A percentile compares a stretch with the other conserved stretches of the same genome.
phyloP scores from a whole-genome alignment of 2,888 invertebrate genomes.

The Idaea dimidiata region DNA sequence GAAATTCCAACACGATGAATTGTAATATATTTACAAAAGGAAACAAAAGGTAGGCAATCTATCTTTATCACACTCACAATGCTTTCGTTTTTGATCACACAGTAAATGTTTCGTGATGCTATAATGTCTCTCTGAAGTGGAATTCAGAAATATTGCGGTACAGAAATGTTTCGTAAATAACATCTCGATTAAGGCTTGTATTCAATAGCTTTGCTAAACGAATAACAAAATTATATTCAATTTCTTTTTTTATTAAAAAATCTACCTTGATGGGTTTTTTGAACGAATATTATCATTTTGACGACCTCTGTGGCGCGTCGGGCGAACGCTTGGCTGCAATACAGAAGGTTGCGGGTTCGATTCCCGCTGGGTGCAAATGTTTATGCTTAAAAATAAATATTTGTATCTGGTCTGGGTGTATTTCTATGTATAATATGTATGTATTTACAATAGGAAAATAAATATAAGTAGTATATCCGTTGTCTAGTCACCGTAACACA shows the following conservation, averaged over 20 bases:
- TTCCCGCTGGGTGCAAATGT: too few species aligned
- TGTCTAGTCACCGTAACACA: too few species aligned
- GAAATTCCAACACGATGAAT: slow-evolving; percentile 10
- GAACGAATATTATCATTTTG: too few species aligned
- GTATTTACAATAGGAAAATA: too few species aligned
- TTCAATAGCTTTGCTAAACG: neutral
- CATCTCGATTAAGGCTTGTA: slow-evolving; percentile 2
- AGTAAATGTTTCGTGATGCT: slow-evolving; percentile 17
- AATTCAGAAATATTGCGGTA: slow-evolving; percentile 17
- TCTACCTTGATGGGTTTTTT: neutral
- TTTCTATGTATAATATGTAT: too few species aligned
- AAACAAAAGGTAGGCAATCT: slow-evolving; percentile 17
- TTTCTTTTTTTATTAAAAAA: too few species aligned
- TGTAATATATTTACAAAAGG: slow-evolving; percentile 22
- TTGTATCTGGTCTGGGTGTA: too few species aligned
- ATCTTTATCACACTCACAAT: slow-evolving; percentile 18
- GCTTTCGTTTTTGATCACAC: slow-evolving; percentile 18
- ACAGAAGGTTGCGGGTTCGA: too few species aligned
- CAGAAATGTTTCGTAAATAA: slow-evolving; percentile 20
- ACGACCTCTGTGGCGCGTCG: too few species aligned
- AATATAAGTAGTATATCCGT: too few species aligned
- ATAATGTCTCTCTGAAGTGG: slow-evolving; percentile 20
- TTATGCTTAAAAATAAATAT: too few species aligned
- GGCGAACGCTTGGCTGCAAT: too few species aligned
- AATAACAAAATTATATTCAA: neutral